phyloP scores from a whole-genome alignment of 1,140 invertebrate genomes.

The Drosophila murphyi region DNA sequence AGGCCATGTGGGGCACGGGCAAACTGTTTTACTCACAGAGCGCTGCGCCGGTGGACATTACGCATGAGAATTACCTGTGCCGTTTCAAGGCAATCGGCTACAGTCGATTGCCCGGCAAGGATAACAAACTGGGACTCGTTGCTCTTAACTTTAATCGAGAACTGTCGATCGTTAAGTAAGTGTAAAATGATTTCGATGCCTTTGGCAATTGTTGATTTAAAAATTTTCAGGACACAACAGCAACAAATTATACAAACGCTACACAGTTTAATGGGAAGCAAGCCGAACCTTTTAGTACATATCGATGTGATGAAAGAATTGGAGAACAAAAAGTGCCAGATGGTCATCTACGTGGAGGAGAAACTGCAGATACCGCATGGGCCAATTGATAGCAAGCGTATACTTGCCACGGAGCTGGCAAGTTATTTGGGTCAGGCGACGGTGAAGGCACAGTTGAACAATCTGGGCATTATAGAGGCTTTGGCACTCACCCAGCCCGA shows the following conservation, averaged over 20 bases:
- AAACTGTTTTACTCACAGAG: constrained; percentile 91
- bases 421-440: constrained; percentile 88
- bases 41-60: constrained; percentile 90
- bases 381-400: constrained; percentile 87
- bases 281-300: constrained; percentile 91
- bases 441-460: constrained; percentile 89
- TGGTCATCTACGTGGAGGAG: constrained; percentile 92
- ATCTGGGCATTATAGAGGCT: constrained; percentile 88
- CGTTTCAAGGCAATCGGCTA: constrained; percentile 97
- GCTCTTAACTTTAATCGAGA: constrained; percentile 92
- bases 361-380: constrained; percentile 88
- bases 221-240: constrained; percentile 86
- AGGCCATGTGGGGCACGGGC: constrained; percentile 94
- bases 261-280: constrained; percentile 90
- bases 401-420: constrained; percentile 90
- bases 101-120: constrained; percentile 91
- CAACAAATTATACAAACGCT: constrained; percentile 89
- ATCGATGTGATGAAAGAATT: constrained; percentile 91
- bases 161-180: constrained; percentile 67
- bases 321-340: constrained; percentile 91
- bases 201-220: neutral
- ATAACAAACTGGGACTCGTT: constrained; percentile 95
- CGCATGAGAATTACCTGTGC: constrained; percentile 95
- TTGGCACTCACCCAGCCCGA: constrained; percentile 88
- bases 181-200: neutral